Percentiles rank a stretch among this genome's conserved stretches.
These are phyloP conservation scores for Daboia siamensis DNA, from an alignment of 2,113 vertebrate genomes.

Conservation along the genomic window DNA sequence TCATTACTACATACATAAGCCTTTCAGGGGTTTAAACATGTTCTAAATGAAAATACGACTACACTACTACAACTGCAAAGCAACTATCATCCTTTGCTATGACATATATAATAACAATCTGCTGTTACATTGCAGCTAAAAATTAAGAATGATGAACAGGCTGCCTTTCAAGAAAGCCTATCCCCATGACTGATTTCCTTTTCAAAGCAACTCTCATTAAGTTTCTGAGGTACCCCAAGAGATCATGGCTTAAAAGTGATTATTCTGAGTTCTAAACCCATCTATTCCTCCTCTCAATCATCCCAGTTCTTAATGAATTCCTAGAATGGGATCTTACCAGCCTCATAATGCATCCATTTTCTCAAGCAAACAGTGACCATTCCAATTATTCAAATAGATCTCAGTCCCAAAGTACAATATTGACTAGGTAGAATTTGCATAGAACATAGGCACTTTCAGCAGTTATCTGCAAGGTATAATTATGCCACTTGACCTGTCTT, in stretches of 20 bases:
- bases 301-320: not conserved
- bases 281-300: not conserved
- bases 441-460: not conserved
- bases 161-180: not conserved
- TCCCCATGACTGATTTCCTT: not conserved
- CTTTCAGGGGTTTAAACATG: not conserved
- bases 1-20: not conserved
- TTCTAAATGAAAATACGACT: not conserved
- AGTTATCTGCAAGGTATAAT: not conserved
- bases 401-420: not conserved
- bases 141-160: not conserved
- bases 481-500: slow-evolving; percentile 41
- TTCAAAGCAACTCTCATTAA: not conserved
- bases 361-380: not conserved
- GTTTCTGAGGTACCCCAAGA: not conserved
- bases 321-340: not conserved
- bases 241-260: not conserved
- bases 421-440: not conserved
- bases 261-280: not conserved
- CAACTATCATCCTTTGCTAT: not conserved
- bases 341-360: not conserved
- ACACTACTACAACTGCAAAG: not conserved
- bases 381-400: slow-evolving; percentile 12
- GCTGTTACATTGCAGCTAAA: not conserved
- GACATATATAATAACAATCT: not conserved